Conservation (phyloP, 2,113 vertebrate species). For the Aegypius monachus region DNA sequence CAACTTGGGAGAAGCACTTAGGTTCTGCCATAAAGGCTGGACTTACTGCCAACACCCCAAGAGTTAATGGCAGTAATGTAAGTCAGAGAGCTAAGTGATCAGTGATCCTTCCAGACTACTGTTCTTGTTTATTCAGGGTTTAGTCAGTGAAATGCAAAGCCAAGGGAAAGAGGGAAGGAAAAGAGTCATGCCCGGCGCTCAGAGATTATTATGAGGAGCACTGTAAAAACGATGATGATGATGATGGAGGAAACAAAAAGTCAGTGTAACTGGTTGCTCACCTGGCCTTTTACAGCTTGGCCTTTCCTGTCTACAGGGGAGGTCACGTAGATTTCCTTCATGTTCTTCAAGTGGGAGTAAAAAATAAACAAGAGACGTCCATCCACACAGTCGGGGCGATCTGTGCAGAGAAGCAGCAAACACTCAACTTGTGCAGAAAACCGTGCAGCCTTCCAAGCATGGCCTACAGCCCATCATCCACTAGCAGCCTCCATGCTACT, state of each 20-base stretch:
- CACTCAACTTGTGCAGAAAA: neutral
- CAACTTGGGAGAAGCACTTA: neutral
- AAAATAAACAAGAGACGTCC: conserved; percentile 89
- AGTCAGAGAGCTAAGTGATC: neutral
- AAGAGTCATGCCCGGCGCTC: neutral
- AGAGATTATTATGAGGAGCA: neutral
- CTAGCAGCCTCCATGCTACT: neutral
- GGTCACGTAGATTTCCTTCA: conserved; percentile 91
- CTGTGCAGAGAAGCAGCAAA: conserved; percentile 63
- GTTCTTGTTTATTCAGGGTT: neutral
- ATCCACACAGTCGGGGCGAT: conserved; percentile 87
- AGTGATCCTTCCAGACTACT: neutral
- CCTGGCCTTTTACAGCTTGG: conserved; percentile 89
- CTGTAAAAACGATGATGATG: neutral
- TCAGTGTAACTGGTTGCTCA: conserved; percentile 38
- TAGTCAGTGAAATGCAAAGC: neutral
- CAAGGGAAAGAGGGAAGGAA: neutral
- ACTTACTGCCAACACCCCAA: neutral
- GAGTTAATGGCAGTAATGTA: neutral
- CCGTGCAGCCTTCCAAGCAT: neutral
- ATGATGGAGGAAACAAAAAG: neutral
- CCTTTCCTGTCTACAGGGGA: conserved; percentile 73
- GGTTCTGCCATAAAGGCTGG: neutral
- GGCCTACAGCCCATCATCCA: neutral
- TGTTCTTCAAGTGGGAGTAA: conserved; percentile 91